phyloP scores from a whole-genome alignment of 2,113 vertebrate genomes.

The Argyrosomus japonicus region DNA sequence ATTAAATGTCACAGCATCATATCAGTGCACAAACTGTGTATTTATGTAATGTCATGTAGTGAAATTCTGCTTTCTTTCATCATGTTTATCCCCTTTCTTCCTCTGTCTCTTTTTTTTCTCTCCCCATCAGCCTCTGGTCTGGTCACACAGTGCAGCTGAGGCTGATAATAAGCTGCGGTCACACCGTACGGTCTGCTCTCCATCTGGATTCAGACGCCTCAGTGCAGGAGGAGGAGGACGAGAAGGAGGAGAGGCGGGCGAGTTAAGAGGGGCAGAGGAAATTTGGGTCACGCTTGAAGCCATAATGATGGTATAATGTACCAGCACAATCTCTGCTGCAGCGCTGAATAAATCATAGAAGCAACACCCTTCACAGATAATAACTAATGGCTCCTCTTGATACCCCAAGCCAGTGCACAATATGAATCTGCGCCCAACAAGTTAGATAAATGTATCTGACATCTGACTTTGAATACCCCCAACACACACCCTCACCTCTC shows the following conservation, averaged over 20 bases:
- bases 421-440: constrained; percentile 52
- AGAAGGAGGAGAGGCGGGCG: constrained; percentile 18
- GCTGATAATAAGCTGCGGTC: constrained; percentile 44
- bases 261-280: constrained; percentile 36
- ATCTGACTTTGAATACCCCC: constrained; percentile 46
- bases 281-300: constrained; percentile 74
- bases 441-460: constrained; percentile 66
- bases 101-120: neutral
- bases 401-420: constrained; percentile 41
- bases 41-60: neutral
- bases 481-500: constrained; percentile 29
- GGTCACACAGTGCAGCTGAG: neutral
- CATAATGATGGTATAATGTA: constrained; percentile 67
- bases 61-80: neutral
- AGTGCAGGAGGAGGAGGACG: constrained; percentile 15
- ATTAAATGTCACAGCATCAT: neutral
- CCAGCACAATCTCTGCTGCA: constrained; percentile 53
- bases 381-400: constrained; percentile 65
- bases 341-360: constrained; percentile 69
- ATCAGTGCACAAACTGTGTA: neutral
- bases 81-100: neutral
- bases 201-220: constrained; percentile 33
- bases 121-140: neutral
- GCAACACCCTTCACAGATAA: constrained; percentile 72
- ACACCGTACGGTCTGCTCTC: constrained; percentile 19